phyloP scores from a whole-genome alignment of 2,888 invertebrate genomes.

The Parochlus steinenii region DNA sequence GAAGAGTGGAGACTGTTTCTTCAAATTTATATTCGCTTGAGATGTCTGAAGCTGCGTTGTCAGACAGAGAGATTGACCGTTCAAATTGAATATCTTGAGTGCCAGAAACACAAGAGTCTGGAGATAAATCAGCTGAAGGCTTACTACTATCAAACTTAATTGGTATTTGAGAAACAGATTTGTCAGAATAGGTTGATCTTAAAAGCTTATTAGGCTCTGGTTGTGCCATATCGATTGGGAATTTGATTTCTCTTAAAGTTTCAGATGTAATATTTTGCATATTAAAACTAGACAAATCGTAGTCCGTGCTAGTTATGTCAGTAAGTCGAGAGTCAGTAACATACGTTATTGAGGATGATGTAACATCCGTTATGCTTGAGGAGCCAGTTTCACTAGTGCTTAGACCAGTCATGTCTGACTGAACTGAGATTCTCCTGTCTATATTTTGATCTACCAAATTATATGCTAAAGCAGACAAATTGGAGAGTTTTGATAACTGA shows the following conservation, averaged over 20 bases:
- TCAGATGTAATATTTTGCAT: not conserved
- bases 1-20: slow-evolving; percentile 8
- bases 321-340: slow-evolving; percentile 7
- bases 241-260: not conserved
- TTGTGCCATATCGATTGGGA: not conserved
- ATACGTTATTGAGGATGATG: slow-evolving; percentile 12
- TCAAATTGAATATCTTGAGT: slow-evolving; percentile 8
- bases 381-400: slow-evolving; percentile 6
- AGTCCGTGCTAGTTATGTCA: slow-evolving; percentile 6
- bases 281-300: no score
- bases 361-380: slow-evolving; percentile 9
- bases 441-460: slow-evolving; percentile 7
- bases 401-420: slow-evolving; percentile 1
- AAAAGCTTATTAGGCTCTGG: not conserved
- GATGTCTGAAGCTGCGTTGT: slow-evolving; percentile 13
- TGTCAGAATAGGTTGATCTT: not conserved
- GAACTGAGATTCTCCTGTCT: slow-evolving; percentile 3
- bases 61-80: slow-evolving; percentile 12
- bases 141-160: slow-evolving; percentile 5
- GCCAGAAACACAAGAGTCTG: slow-evolving; percentile 5
- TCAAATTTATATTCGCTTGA: slow-evolving; percentile 12
- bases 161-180: not conserved
- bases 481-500: not conserved
- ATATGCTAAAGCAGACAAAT: slow-evolving; percentile 7
- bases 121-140: slow-evolving; percentile 7